Base-by-base conservation (phyloP, 64 coral and sea anemone genomes). In the Actinia equina region DNA sequence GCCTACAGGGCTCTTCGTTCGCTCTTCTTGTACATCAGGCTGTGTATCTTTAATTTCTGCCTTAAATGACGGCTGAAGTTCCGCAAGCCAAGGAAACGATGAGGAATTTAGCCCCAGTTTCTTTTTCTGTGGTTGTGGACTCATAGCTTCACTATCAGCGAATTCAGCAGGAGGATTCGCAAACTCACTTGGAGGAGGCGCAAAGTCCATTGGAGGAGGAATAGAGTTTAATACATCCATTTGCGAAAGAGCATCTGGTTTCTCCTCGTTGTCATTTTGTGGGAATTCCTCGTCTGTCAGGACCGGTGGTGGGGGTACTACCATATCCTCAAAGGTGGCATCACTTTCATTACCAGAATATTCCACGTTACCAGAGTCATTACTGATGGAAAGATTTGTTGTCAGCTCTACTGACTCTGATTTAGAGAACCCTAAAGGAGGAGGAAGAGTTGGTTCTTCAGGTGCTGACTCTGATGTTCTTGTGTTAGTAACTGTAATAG, bases 181-280 rank as follows among this genome's bases (percentile, higher is more conserved):
- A 74, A 74, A 74, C 41, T 30, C 84, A 13, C 51, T 44, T 13
- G 84, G 78, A 52, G 89, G 41, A 51, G 84, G 60, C 23, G 77
- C 90, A 83, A 92, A 92, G 55, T 92, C 90, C 59, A 86, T 25
- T n/a, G 90, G 90, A 70, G 90, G 90, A 3, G 90, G 90, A 57
- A 92, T 92, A 23, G 90, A 42, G 82, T 77, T 87, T 12, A 82
- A 44, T 65, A 67, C 77, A 41, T 92, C 90, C 19, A 81, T 54
- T 80, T 44, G 62, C 19, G 89, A 91, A 18, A 59, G 57, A 55
- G 77, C 80, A 86, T 91, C 89, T 18, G 77, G 52, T n/a, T 78
- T 74, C 56, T 91, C 89, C 4, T 15, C 14, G n/a, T n/a, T n/a
- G n/a, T 44, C 61, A 53, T 57, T 44, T 62, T 19, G 54, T 30